Percentiles rank a stretch among this genome's conserved stretches.
phyloP scores from a whole-genome alignment of 2,113 vertebrate genomes.

The Myrmecobius fasciatus region DNA sequence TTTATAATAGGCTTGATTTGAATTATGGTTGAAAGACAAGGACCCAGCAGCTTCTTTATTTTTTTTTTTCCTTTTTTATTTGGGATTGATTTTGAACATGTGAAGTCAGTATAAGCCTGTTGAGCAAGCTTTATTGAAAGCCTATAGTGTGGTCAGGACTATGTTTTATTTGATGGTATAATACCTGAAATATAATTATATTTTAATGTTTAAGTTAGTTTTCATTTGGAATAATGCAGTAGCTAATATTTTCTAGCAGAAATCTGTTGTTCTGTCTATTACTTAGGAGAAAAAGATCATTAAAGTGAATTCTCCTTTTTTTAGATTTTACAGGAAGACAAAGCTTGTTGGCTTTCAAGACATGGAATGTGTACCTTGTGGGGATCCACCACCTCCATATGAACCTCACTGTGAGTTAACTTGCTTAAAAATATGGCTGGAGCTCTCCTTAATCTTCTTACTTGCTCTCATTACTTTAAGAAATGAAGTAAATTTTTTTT shows the following conservation, averaged over 20 bases:
- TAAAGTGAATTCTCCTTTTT: constrained; percentile 55
- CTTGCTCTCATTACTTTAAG: constrained; percentile 29
- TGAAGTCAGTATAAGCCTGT: not conserved
- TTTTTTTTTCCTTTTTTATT: rapidly evolving
- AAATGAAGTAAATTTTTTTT: constrained; percentile 7
- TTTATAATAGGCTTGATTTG: constrained; percentile 8
- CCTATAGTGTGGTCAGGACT: not conserved
- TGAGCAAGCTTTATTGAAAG: not conserved
- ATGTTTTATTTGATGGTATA: not conserved
- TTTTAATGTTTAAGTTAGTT: not conserved
- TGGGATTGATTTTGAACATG: not conserved
- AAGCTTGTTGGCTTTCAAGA: constrained; percentile 98
- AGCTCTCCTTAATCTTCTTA: constrained; percentile 20
- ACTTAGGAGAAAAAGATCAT: constrained; percentile 12
- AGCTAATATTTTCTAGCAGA: not conserved
- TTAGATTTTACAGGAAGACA: constrained; percentile 96
- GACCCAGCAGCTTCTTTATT: not conserved
- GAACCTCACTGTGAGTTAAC: constrained; percentile 95
- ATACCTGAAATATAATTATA: not conserved
- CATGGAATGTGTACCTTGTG: constrained; percentile 97
- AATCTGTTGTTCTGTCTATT: not conserved
- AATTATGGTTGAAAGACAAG: not conserved
- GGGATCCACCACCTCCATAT: constrained; percentile 95
- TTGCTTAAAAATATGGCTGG: not conserved
- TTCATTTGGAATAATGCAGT: not conserved